A percentile compares a stretch with the other conserved stretches of the same genome.
phyloP scores from a whole-genome alignment of 2,797 vertebrate genomes.

The Sebastes minor region DNA sequence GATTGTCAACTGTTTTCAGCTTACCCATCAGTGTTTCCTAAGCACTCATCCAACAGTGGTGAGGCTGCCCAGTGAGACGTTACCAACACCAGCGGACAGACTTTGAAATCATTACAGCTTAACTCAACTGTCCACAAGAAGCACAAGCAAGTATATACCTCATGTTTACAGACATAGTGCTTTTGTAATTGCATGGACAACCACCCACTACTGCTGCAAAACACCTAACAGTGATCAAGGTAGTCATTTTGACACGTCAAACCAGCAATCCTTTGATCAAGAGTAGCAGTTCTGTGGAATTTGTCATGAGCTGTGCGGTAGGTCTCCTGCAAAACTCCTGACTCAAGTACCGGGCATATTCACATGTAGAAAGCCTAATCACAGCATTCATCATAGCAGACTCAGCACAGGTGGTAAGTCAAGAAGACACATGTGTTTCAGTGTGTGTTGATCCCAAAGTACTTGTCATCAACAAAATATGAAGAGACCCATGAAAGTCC shows the following conservation, averaged over 20 bases:
- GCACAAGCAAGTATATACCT: background rate
- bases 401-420: background rate
- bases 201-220: background rate
- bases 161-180: background rate
- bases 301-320: background rate
- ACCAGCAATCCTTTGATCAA: slow-evolving; percentile 27
- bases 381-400: background rate
- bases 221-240: background rate
- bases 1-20: background rate
- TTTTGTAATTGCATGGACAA: background rate
- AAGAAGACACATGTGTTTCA: background rate
- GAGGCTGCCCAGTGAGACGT: background rate
- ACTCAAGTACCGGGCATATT: slow-evolving; percentile 4
- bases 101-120: background rate
- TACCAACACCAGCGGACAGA: background rate
- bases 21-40: background rate
- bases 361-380: background rate
- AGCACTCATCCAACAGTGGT: background rate
- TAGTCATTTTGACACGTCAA: slow-evolving; percentile 15
- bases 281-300: slow-evolving; percentile 17
- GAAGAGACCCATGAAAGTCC: background rate
- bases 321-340: slow-evolving; percentile 26
- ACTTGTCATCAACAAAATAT: background rate
- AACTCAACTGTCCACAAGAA: background rate
- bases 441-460: background rate